Percentiles rank a stretch among this genome's conserved stretches.
These are phyloP conservation scores for Heliopora coerulea DNA, from an alignment of 92 coral and sea anemone genomes.

Conservation along the genomic window DNA sequence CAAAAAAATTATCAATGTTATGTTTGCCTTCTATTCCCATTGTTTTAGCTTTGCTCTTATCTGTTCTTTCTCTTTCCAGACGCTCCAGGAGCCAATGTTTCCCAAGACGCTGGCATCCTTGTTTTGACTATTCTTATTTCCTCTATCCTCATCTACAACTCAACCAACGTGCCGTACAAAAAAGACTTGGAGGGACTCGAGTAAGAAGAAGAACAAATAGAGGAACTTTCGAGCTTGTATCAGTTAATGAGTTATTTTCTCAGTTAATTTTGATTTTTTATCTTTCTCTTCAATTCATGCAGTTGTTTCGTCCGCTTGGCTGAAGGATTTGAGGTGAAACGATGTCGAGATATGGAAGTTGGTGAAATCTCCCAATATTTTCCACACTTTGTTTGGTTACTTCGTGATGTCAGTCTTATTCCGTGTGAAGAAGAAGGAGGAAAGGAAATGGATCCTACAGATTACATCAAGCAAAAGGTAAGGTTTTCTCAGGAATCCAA, in stretches of 20 bases:
- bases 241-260: no score
- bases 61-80: not conserved
- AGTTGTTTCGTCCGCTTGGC: constrained; percentile 44
- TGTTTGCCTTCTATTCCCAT: no score
- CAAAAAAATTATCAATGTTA: no score
- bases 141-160: constrained; percentile 29
- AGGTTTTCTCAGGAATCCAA: no score
- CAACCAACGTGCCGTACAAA: constrained; percentile 32
- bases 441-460: constrained; percentile 36
- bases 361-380: constrained; percentile 46
- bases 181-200: constrained; percentile 38
- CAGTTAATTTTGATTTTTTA: not conserved
- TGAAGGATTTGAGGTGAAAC: constrained; percentile 30
- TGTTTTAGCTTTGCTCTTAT: no score
- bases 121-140: constrained; percentile 40
- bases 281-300: not conserved
- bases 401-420: constrained; percentile 54
- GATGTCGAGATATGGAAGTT: constrained; percentile 15
- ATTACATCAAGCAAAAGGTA: constrained; percentile 36
- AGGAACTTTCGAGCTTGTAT: not conserved
- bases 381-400: constrained; percentile 61
- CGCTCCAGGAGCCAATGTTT: constrained; percentile 37
- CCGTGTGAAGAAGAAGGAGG: constrained; percentile 39
- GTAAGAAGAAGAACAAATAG: not conserved
- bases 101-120: constrained; percentile 43